Conservation (phyloP, 2,113 vertebrate genomes). For the Cottus gobio region DNA sequence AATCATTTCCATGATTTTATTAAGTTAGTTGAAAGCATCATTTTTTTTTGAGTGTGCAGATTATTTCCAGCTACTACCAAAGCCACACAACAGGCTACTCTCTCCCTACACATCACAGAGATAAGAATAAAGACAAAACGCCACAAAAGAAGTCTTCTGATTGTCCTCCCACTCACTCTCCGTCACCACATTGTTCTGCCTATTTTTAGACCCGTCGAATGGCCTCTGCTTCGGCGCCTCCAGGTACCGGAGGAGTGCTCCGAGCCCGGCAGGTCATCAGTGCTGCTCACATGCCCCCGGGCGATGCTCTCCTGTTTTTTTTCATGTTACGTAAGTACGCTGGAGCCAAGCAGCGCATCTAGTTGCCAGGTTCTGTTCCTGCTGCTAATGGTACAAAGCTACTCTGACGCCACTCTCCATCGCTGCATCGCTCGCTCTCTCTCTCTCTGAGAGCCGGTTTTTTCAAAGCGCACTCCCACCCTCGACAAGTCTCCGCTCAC, state of each 20-base stretch:
- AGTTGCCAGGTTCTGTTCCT: slow-evolving; percentile 50
- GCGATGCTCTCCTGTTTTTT: slow-evolving; percentile 43
- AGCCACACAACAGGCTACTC: slow-evolving; percentile 20
- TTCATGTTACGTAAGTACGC: slow-evolving; percentile 60
- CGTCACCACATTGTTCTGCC: slow-evolving; percentile 41
- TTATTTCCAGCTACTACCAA: slow-evolving; percentile 35
- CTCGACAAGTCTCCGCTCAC: slow-evolving; percentile 36
- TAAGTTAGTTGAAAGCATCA: no score
- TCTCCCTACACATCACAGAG: slow-evolving; percentile 22
- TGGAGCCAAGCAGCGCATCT: slow-evolving; percentile 45
- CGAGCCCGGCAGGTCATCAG: slow-evolving; percentile 45
- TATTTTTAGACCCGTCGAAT: slow-evolving; percentile 66
- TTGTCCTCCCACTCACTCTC: slow-evolving; percentile 27
- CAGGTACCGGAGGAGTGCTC: slow-evolving; percentile 49
- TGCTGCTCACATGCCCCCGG: slow-evolving; percentile 46
- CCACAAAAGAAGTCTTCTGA: slow-evolving; percentile 7
- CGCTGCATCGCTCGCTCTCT: slow-evolving; percentile 11
- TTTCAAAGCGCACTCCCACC: slow-evolving; percentile 32
- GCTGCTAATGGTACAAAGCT: slow-evolving; percentile 57
- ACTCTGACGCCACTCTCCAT: slow-evolving; percentile 41
- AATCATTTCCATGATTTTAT: no score
- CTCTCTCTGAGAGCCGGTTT: not conserved
- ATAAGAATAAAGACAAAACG: slow-evolving; percentile 3
- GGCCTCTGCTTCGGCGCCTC: slow-evolving; percentile 43
- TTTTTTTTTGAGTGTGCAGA: no score